Percentiles rank a stretch among this genome's conserved stretches.
These are phyloP conservation scores for Lepidocyrtinus sp. DNA, from an alignment of 2,888 invertebrate genomes.

Conservation along the genomic window DNA sequence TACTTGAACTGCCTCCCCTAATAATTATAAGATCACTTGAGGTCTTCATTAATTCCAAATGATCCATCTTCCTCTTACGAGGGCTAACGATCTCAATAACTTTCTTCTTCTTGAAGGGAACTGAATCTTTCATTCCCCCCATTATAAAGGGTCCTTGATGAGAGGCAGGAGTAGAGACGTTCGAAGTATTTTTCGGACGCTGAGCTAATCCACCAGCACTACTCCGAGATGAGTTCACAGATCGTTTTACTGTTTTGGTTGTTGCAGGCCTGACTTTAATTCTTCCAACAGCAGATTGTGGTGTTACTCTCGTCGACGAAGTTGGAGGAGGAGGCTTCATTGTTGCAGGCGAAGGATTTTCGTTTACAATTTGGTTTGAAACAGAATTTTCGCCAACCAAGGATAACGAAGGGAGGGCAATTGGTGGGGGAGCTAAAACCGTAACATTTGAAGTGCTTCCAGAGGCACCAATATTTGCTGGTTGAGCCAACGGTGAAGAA, in stretches of 20 bases:
- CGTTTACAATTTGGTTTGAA: no score
- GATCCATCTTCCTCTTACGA: constrained; percentile 47
- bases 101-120: constrained; percentile 48
- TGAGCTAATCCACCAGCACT: background rate
- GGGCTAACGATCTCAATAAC: constrained; percentile 53
- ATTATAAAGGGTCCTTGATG: background rate
- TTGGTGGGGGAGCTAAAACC: background rate
- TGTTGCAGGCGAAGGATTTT: background rate
- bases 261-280: no score
- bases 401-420: background rate
- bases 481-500: background rate
- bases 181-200: no score
- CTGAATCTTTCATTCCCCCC: constrained; percentile 20
- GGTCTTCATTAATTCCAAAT: constrained; percentile 37
- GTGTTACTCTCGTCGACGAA: no score
- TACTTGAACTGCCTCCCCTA: constrained; percentile 39
- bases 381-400: no score
- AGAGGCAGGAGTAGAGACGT: background rate
- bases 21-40: constrained; percentile 46
- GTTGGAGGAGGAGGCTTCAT: background rate
- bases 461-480: background rate
- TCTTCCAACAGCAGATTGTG: no score
- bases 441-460: background rate
- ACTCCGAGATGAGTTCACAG: no score
- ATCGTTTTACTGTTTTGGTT: no score